These are phyloP conservation scores for Dermolepida albohirtum DNA, from an alignment of 2,888 invertebrate species.

Conservation along the genomic window DNA sequence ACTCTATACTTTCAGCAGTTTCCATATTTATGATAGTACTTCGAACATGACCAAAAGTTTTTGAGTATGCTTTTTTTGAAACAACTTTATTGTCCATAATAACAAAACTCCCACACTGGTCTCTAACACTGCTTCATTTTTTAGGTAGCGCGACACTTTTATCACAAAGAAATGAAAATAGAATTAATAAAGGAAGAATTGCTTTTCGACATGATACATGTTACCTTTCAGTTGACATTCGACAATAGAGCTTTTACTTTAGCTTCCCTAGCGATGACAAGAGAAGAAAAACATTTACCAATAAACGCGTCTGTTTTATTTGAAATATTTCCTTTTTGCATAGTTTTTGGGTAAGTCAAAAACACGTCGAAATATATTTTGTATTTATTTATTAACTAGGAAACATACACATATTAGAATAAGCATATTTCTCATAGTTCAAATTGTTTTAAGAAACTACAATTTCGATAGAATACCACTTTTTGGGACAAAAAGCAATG, in stretches of 20 bases:
- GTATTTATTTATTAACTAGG: not conserved
- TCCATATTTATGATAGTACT: too few species aligned
- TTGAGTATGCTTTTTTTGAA: too few species aligned
- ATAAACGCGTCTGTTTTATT: constrained; percentile 91
- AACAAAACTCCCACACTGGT: too few species aligned
- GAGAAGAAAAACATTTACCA: constrained; percentile 89
- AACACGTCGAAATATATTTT: not conserved
- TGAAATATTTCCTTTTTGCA: constrained; percentile 98
- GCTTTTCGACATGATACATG: constrained; percentile 91
- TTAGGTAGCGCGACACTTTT: constrained; percentile 91
- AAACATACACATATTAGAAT: too few species aligned
- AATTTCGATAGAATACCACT: too few species aligned
- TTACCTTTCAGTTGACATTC: constrained; percentile 93
- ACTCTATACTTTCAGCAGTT: too few species aligned
- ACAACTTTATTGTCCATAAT: too few species aligned
- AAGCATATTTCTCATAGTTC: too few species aligned
- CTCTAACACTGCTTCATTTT: constrained; percentile 39
- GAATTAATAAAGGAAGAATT: constrained; percentile 89
- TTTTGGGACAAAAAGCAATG: too few species aligned
- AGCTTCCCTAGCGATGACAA: constrained; percentile 85
- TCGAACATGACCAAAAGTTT: too few species aligned
- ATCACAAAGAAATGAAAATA: constrained; percentile 94
- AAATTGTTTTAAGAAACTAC: too few species aligned
- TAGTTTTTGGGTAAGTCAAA: constrained; percentile 87
- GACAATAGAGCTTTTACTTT: constrained; percentile 92